Base-by-base conservation (phyloP, 2,797 vertebrate genomes). In the Echeneis naucrates region DNA sequence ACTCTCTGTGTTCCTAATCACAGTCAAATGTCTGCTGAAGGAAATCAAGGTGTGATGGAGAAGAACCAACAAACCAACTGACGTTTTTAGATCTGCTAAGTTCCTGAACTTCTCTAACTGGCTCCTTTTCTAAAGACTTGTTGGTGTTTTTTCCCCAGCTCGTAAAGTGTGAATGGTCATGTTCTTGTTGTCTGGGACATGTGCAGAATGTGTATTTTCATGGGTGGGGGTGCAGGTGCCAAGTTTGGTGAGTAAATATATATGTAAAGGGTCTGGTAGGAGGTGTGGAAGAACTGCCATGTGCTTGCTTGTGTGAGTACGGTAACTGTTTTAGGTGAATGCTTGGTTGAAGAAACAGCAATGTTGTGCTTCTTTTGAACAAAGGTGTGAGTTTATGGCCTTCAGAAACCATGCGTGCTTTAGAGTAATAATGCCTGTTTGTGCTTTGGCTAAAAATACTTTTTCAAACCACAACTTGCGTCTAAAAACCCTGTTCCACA, bases 231-330 rank as follows among this genome's bases (percentile, higher is more conserved):
- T 70, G 85, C 77, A 86, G 85, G 85, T 85, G 88, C 79, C 69
- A 89, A 85, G 82, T 90, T 88, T 87, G 77, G 86, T 84, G 77
- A 87, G 86, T 81, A 91, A 92, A 90, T 88, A 90, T 78, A 90
- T 87, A 90, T 77, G 83, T 80, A 82, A 68, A 73, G 73, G 80
- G 76, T 87, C 90, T 92, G 87, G 81, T 82, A 52, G 56, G 61
- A 90, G 83, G 91, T 92, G 91, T 89, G 83, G 84, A 83, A 79
- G 68, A 80, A 82, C 70, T 26, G 77, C 68, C 62, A 27, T 44
- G 65, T 68, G 65, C 62, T 26, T 65, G 60, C 80, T 76, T 77
- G 67, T 60, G 64, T 23, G 51, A 84, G 78, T 60, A 62, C 1
- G 8, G 51, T 61, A 61, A 61, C 78, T 17, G 56, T 72, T 75